A percentile compares a stretch with the other conserved stretches of the same genome.
Evolutionary conservation across 2,888 invertebrate species (phyloP).

Genomic region (Synanthedon andrenaeformis): DNA sequence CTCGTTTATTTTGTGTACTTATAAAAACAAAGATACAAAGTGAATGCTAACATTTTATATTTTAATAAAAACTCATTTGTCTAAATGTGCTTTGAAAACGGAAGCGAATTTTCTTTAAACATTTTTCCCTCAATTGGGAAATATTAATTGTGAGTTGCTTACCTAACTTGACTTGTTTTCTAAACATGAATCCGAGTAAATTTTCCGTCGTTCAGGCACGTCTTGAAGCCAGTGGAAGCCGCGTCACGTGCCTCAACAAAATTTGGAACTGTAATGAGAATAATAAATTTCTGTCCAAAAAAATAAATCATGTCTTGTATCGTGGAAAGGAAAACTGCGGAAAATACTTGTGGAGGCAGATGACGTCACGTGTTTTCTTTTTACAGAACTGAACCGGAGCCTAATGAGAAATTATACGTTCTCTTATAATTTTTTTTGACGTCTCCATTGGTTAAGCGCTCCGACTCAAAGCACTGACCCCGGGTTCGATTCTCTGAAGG

Average conservation of each 20-base stretch:
- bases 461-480: too few species aligned
- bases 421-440: neutral
- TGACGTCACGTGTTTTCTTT: neutral
- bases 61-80: too few species aligned
- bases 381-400: neutral
- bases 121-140: too few species aligned
- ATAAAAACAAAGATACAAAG: too few species aligned
- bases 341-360: neutral
- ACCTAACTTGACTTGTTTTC: neutral
- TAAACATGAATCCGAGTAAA: neutral
- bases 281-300: conserved; percentile 29
- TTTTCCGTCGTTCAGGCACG: neutral
- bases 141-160: neutral
- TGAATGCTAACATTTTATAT: too few species aligned
- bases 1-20: too few species aligned
- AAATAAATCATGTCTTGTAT: conserved; percentile 28
- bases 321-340: conserved; percentile 16
- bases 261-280: conserved; percentile 35
- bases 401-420: too few species aligned
- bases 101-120: too few species aligned
- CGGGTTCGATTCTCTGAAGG: too few species aligned
- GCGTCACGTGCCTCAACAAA: conserved; percentile 30
- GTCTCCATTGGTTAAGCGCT: conserved; percentile 2
- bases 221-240: conserved; percentile 6
- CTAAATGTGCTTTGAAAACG: too few species aligned